Conservation (phyloP, 1,140 invertebrate species). For the Gryon sp. region DNA sequence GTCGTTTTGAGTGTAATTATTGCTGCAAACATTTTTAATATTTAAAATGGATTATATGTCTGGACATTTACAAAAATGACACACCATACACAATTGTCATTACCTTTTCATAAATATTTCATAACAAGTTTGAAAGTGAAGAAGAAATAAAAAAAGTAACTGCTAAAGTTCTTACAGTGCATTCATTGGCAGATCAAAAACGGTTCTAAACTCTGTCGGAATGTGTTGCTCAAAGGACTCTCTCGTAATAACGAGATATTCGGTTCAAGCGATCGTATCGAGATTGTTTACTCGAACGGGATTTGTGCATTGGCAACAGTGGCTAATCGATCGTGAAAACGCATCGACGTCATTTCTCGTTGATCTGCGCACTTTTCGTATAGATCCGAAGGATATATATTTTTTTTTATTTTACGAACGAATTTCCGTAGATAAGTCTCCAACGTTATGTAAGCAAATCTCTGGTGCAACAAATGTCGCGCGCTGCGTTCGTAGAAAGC, state of each 20-base stretch:
- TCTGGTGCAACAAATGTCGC: constrained; percentile 61
- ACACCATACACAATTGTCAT: too few relatives aligned
- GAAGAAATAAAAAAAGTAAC: too few relatives aligned
- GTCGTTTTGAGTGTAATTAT: too few relatives aligned
- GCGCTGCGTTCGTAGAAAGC: constrained; percentile 57
- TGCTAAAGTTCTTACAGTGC: too few relatives aligned
- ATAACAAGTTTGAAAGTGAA: too few relatives aligned
- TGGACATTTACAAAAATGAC: too few relatives aligned
- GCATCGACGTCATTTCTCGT: constrained; percentile 17
- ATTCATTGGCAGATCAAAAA: too few relatives aligned
- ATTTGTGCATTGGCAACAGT: constrained; percentile 24
- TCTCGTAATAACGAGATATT: not conserved
- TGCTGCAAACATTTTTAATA: too few relatives aligned
- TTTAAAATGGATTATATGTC: too few relatives aligned
- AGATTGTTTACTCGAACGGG: constrained; percentile 36
- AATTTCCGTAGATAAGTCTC: constrained; percentile 48
- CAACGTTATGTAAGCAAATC: constrained; percentile 58
- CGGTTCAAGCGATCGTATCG: not conserved
- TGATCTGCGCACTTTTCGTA: constrained; percentile 13
- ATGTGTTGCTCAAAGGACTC: too few relatives aligned
- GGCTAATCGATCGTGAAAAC: constrained; percentile 56
- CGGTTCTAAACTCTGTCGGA: too few relatives aligned
- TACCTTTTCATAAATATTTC: too few relatives aligned
- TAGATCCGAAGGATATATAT: not conserved
- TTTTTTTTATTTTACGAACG: constrained; percentile 50